phyloP scores from a whole-genome alignment of 1,140 invertebrate genomes.

The Drosophila nigrodunni region DNA sequence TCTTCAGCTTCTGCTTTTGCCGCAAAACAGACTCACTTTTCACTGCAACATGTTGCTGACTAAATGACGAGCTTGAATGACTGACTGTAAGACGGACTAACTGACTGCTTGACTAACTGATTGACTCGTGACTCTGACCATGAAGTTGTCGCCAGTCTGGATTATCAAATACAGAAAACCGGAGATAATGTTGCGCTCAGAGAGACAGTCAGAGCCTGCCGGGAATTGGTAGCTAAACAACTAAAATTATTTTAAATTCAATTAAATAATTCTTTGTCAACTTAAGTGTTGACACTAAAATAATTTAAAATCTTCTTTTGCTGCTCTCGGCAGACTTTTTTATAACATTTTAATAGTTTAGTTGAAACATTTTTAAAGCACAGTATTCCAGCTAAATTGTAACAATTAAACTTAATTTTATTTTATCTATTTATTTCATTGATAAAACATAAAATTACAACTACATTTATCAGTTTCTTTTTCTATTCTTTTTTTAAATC shows the following conservation, averaged over 20 bases:
- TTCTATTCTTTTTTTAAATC: too few relatives aligned
- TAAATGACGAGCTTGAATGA: conserved; percentile 38
- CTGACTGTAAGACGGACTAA: not conserved
- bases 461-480: too few relatives aligned
- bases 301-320: too few relatives aligned
- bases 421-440: too few relatives aligned
- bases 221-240: not conserved
- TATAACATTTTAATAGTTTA: too few relatives aligned
- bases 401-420: not conserved
- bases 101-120: conserved; percentile 18
- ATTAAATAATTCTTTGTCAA: too few relatives aligned
- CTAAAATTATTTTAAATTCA: not conserved
- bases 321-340: too few relatives aligned
- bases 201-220: not conserved
- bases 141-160: conserved; percentile 31
- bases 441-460: too few relatives aligned
- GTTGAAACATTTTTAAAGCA: too few relatives aligned
- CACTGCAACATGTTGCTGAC: conserved; percentile 60
- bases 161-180: conserved; percentile 46
- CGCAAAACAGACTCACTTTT: conserved; percentile 71
- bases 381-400: too few relatives aligned
- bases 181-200: conserved; percentile 30
- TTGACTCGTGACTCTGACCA: conserved; percentile 16
- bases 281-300: too few relatives aligned
- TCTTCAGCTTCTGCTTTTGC: conserved; percentile 14